Percentiles rank a stretch among this genome's conserved stretches.
Conservation (phyloP, 2,113 vertebrate species). For the Dolichotis patagonum region DNA sequence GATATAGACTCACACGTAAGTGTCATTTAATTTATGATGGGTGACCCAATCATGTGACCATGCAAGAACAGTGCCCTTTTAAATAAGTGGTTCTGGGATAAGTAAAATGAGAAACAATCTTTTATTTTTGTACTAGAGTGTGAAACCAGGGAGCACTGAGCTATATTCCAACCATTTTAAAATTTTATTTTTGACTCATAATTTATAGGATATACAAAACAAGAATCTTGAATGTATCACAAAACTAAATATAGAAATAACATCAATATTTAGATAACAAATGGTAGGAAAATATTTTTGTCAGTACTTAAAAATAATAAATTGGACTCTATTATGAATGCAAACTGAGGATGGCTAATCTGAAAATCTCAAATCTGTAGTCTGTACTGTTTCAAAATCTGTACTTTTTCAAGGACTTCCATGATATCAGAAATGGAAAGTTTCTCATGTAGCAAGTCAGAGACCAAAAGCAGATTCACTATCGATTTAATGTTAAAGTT, state of each 20-base stretch:
- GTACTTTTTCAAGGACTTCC: not conserved
- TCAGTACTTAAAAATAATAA: not conserved
- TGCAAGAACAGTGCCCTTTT: not conserved
- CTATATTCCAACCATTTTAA: not conserved
- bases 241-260: slow-evolving; percentile 25
- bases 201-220: not conserved
- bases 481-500: not conserved
- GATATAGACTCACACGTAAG: not conserved
- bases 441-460: not conserved
- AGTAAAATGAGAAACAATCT: not conserved
- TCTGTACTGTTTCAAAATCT: not conserved
- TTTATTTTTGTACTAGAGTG: not conserved
- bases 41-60: not conserved
- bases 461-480: not conserved
- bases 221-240: not conserved
- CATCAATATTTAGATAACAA: not conserved
- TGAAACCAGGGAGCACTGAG: not conserved
- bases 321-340: not conserved
- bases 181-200: not conserved
- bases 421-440: not conserved
- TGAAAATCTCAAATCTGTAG: not conserved
- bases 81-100: not conserved
- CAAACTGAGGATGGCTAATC: not conserved
- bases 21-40: not conserved
- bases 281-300: slow-evolving; percentile 5